A percentile compares a stretch with the other conserved stretches of the same genome.
These are phyloP conservation scores for Hafferia zeledoni DNA, from an alignment of 2,797 vertebrate genomes.

Conservation along the genomic window DNA sequence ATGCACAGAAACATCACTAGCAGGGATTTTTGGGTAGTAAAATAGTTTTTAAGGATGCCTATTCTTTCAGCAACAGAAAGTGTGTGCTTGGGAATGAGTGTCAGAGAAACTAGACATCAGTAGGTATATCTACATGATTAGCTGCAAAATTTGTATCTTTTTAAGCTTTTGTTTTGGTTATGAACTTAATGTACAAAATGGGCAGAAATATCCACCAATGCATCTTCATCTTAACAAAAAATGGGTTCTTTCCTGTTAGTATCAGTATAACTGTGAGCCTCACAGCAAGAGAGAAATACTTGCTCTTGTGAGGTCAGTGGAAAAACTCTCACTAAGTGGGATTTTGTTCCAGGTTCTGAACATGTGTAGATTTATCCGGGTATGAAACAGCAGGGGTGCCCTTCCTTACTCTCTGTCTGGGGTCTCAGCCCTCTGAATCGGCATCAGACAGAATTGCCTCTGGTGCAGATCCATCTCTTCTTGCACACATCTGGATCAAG, in stretches of 20 bases:
- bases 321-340: not conserved
- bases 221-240: not conserved
- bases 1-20: not conserved
- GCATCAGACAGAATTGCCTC: not conserved
- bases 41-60: not conserved
- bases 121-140: not conserved
- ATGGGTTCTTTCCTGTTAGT: not conserved
- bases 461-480: not conserved
- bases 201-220: not conserved
- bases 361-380: not conserved
- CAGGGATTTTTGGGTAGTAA: not conserved
- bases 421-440: not conserved
- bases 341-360: not conserved
- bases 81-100: not conserved
- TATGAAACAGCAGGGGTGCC: not conserved
- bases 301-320: not conserved
- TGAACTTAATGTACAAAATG: not conserved
- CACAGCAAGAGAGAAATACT: not conserved
- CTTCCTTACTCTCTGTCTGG: not conserved
- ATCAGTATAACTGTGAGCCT: not conserved
- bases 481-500: not conserved
- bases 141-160: not conserved
- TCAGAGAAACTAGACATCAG: not conserved
- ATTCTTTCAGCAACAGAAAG: not conserved
- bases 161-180: not conserved